These are phyloP conservation scores for Protomyctophum bolini DNA, from an alignment of 2,113 vertebrate genomes.

Conservation along the genomic window DNA sequence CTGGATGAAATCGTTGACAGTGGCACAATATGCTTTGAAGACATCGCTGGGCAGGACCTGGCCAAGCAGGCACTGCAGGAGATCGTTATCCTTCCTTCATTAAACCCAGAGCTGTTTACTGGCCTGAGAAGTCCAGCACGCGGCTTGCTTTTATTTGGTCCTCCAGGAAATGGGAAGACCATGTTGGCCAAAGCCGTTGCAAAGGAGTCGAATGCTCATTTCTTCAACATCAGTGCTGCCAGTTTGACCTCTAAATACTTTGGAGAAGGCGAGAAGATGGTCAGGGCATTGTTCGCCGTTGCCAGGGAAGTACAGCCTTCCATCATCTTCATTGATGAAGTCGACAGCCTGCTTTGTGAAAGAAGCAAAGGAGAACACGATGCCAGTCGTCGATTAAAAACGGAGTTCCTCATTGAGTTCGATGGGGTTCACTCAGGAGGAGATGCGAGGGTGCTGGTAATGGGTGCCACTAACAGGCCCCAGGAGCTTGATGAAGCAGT, in stretches of 20 bases:
- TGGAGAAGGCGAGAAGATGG: constrained; percentile 96
- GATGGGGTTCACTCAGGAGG: constrained; percentile 95
- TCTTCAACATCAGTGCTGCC: constrained; percentile 98
- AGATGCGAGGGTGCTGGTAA: constrained; percentile 93
- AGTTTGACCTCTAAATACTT: constrained; percentile 99
- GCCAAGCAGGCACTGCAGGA: constrained; percentile 98
- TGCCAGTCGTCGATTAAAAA: constrained; percentile 93
- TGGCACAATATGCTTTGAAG: constrained; percentile 88
- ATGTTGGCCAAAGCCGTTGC: constrained; percentile 99
- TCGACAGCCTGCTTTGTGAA: constrained; percentile 97
- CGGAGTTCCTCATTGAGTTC: constrained; percentile 97
- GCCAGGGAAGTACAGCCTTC: constrained; percentile 96
- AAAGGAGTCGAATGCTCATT: constrained; percentile 94
- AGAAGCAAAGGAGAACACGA: constrained; percentile 96
- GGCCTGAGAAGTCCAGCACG: constrained; percentile 93
- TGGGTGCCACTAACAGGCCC: constrained; percentile 98
- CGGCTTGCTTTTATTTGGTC: constrained; percentile 93
- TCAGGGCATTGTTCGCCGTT: constrained; percentile 94
- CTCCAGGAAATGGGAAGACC: constrained; percentile 98
- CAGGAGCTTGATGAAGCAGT: constrained; percentile 98
- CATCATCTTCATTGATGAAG: constrained; percentile 98
- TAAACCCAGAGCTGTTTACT: constrained; percentile 97
- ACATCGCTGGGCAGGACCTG: constrained; percentile 93
- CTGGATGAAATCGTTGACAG: constrained; percentile 97
- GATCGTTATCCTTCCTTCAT: constrained; percentile 96